These are phyloP conservation scores for Dexiosoma caninum DNA, from an alignment of 2,888 invertebrate genomes.

Conservation along the genomic window DNA sequence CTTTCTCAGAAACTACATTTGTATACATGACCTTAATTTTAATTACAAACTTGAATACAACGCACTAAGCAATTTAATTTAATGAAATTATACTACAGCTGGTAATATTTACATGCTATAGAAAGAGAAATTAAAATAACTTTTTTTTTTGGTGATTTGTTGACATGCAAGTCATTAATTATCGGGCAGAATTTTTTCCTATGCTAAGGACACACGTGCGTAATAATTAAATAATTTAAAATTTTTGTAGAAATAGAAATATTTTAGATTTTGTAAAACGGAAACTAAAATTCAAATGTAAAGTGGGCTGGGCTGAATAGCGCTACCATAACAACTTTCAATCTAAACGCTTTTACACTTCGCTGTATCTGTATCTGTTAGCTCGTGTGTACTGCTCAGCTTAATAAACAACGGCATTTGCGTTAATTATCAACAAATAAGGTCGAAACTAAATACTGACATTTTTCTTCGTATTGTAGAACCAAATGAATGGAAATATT, in stretches of 20 bases:
- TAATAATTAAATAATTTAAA: no score
- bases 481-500: neutral
- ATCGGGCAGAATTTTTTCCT: neutral
- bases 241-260: no score
- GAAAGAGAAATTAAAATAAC: neutral
- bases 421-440: constrained; percentile 15
- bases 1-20: no score
- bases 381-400: neutral
- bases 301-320: no score
- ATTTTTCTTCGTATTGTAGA: no score
- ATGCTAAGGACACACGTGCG: neutral
- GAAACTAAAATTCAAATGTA: no score
- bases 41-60: constrained; percentile 9
- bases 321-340: no score
- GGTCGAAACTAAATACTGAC: neutral
- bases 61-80: neutral
- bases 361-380: no score
- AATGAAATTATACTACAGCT: neutral
- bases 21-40: constrained; percentile 15
- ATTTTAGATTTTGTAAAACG: no score
- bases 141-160: neutral
- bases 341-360: no score
- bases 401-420: neutral
- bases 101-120: neutral
- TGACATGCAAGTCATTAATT: constrained; percentile 1